Base-by-base conservation (phyloP, 2,888 invertebrate species). In the Fragum whitleyi region DNA sequence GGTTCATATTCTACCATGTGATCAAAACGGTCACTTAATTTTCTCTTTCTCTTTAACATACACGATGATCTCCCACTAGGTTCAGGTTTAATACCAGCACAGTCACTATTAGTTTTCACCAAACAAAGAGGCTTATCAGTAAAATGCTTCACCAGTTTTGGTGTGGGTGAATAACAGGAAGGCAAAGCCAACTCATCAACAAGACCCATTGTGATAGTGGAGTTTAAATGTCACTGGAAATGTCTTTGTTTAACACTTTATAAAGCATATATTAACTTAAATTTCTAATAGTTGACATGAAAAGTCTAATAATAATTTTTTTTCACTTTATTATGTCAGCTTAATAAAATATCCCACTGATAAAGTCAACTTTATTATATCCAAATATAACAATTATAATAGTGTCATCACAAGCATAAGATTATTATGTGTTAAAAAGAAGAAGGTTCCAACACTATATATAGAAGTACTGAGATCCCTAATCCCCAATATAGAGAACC, bases 1-100 rank as follows among this genome's bases (percentile, higher is more conserved):
- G 82, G 82, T 61, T 82, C 76, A 72, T 78, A 82, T 32, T 82
- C 82, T n/a, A 79, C 62, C 36, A 53, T 74, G 57, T 77, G 55
- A 55, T 69, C 14, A 47, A 23, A 28, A 21, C 26, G 14, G 11
- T 61, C 61, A 28, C n/a, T n/a, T 7, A 14, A 57, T 51, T 57
- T 57, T 19, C 57, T 57, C 23, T 59, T 62, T n/a, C 61, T 59
- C 7, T 77, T 71, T 59, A 75, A 42, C 77, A 77, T 77, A 28
- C 81, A 81, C 2, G 81, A 77, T 2, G 80, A 69, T 16, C 47
- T 47, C 3, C 7, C 3, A 14, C 16, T 47, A 59, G 47, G n/a
- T n/a, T 47, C 29, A 61, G 9, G 28, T 57, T 57, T 57, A 19
- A 9, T 11, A 19, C 6, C 32, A 11, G 2, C 5, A 21, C 57